These are phyloP conservation scores for Drepanosiphum platanoidis DNA, from an alignment of 2,888 invertebrate species.

Conservation along the genomic window DNA sequence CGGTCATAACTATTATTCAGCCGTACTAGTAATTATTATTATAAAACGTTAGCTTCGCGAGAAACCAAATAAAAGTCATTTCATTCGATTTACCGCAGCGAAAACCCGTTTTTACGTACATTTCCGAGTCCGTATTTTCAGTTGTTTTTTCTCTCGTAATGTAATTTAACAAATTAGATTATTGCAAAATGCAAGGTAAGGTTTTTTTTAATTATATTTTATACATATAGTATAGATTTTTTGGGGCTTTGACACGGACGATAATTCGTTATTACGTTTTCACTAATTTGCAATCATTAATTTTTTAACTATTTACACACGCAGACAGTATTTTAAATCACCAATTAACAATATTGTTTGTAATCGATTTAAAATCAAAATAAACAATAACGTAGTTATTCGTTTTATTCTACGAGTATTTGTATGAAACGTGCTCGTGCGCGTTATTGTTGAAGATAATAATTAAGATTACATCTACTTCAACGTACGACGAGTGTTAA, in stretches of 20 bases:
- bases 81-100: neutral
- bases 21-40: too few species aligned
- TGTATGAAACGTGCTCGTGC: too few species aligned
- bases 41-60: neutral
- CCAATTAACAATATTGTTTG: neutral
- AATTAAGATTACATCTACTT: neutral
- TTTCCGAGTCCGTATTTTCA: neutral
- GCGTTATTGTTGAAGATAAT: too few species aligned
- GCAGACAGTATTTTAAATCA: neutral
- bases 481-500: neutral
- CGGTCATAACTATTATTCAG: too few species aligned
- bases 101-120: neutral
- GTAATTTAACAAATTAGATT: neutral
- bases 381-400: too few species aligned
- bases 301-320: neutral
- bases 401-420: too few species aligned
- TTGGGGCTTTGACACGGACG: too few species aligned
- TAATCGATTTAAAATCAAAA: neutral
- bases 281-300: too few species aligned
- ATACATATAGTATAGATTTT: too few species aligned
- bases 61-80: conserved; percentile 5
- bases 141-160: neutral
- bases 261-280: too few species aligned
- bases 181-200: neutral
- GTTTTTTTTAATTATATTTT: too few species aligned